phyloP scores from a whole-genome alignment of 1,140 invertebrate species.

The Zaprionus taronus region DNA sequence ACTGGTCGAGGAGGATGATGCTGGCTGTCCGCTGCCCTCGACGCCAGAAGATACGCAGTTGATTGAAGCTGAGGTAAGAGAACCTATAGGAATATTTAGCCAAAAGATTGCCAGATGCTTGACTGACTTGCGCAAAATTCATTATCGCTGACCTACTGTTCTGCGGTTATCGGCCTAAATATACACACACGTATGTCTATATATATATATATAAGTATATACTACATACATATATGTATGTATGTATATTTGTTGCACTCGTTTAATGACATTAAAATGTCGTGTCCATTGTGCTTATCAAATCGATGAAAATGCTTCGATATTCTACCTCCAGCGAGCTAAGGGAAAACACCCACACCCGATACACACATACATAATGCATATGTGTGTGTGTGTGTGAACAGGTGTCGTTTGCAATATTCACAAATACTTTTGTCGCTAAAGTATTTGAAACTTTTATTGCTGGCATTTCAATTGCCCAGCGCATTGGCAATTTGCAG shows the following conservation, averaged over 20 bases:
- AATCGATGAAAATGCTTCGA: constrained; percentile 29
- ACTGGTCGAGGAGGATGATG: constrained; percentile 90
- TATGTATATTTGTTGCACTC: constrained; percentile 1
- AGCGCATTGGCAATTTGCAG: constrained; percentile 17
- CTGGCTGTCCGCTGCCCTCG: constrained; percentile 92
- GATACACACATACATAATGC: constrained; percentile 1
- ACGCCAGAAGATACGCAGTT: constrained; percentile 94
- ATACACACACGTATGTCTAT: neutral
- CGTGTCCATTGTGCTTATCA: constrained; percentile 42
- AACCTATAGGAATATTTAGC: neutral
- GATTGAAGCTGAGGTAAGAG: constrained; percentile 89
- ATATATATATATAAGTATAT: neutral
- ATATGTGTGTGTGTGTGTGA: neutral
- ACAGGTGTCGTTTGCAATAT: constrained; percentile 5
- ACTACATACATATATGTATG: too few relatives aligned
- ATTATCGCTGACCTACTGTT: constrained; percentile 58
- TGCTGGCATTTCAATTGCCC: constrained; percentile 7
- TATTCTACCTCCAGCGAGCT: neutral
- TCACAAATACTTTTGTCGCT: constrained; percentile 26
- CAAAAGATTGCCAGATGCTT: constrained; percentile 16
- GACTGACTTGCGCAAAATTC: constrained; percentile 31
- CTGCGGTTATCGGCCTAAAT: constrained; percentile 45
- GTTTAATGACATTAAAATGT: constrained; percentile 51
- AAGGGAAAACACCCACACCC: neutral
- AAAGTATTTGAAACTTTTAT: constrained; percentile 38